A percentile compares a stretch with the other conserved stretches of the same genome.
Conservation (phyloP, 2,888 invertebrate genomes). For the Tanytarsus gracilentus region DNA sequence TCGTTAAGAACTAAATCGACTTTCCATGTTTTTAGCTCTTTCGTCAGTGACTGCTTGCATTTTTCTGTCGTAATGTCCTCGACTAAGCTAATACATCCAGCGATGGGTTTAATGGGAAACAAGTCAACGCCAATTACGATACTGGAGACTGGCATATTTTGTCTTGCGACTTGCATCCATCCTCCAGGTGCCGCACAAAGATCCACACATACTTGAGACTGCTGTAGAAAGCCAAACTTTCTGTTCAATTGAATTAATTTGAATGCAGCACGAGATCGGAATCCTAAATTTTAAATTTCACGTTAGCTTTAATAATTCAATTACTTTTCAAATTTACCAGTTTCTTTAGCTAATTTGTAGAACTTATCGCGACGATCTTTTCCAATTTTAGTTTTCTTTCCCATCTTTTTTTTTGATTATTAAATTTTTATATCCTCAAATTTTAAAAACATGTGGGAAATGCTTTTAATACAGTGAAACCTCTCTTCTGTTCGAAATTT, state of each 20-base stretch:
- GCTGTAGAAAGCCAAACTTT: conserved; percentile 93
- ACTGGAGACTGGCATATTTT: conserved; percentile 95
- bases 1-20: conserved; percentile 95
- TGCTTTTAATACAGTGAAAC: too few species aligned
- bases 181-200: conserved; percentile 98
- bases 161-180: conserved; percentile 97
- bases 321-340: too few species aligned
- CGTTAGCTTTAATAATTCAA: background rate
- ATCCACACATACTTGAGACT: conserved; percentile 92
- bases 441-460: too few species aligned
- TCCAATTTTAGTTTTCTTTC: conserved; percentile 91
- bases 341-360: conserved; percentile 97
- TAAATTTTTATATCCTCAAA: background rate
- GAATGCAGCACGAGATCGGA: conserved; percentile 96
- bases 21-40: conserved; percentile 90
- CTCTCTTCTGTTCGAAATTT: background rate
- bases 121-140: conserved; percentile 93
- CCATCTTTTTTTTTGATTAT: conserved; percentile 56
- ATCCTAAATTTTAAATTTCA: conserved; percentile 53
- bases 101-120: conserved; percentile 83
- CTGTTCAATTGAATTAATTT: conserved; percentile 96
- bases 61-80: conserved; percentile 98
- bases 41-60: conserved; percentile 68
- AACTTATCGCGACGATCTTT: conserved; percentile 98
- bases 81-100: conserved; percentile 78